Conservation (phyloP, 2,797 vertebrate species). For the Danio jaintianensis region DNA sequence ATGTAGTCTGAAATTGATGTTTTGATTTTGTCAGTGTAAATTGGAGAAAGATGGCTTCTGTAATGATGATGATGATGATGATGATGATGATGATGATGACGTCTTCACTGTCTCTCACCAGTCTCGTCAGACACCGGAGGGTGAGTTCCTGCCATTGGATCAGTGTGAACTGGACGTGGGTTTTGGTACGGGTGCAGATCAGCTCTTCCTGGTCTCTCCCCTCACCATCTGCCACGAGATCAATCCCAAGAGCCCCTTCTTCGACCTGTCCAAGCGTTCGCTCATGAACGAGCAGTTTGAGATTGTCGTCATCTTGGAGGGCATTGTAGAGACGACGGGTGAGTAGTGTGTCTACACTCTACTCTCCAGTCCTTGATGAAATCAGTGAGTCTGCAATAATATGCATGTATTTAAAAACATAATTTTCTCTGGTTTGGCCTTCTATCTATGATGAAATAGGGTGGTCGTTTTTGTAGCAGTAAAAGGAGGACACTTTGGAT, state of each 20-base stretch:
- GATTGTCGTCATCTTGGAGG: conserved; percentile 91
- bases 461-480: too few relatives aligned
- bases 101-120: conserved; percentile 55
- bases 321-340: conserved; percentile 92
- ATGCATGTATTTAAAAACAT: too few relatives aligned
- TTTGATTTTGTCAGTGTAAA: conserved; percentile 1
- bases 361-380: neutral
- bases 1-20: neutral
- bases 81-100: neutral
- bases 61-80: conserved; percentile 6
- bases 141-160: conserved; percentile 90
- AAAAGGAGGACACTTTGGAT: too few relatives aligned
- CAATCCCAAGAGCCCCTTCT: conserved; percentile 89
- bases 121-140: conserved; percentile 91
- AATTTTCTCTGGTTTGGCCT: too few relatives aligned
- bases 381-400: neutral
- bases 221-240: conserved; percentile 93
- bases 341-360: conserved; percentile 52
- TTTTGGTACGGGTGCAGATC: conserved; percentile 90
- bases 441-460: too few relatives aligned
- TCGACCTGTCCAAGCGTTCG: conserved; percentile 88
- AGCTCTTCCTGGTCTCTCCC: conserved; percentile 91
- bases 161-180: conserved; percentile 91
- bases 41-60: neutral
- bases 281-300: conserved; percentile 89